phyloP scores from a whole-genome alignment of 2,888 invertebrate species.

The Lapara coniferarum region DNA sequence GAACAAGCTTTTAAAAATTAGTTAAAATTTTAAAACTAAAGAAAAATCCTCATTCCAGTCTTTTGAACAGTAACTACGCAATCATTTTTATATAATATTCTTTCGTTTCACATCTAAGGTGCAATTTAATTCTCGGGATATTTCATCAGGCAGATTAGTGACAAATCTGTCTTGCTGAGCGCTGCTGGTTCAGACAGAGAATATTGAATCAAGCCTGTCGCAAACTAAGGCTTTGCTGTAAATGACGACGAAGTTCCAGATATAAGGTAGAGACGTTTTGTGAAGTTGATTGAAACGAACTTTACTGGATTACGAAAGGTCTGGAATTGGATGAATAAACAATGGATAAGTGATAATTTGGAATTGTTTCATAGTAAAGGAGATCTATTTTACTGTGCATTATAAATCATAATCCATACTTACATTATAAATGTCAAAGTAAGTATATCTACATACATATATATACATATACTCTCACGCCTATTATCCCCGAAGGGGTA shows the following conservation, averaged over 20 bases:
- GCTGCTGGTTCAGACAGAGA: slow-evolving; percentile 2
- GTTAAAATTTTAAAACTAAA: neutral
- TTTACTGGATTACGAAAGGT: too few species aligned
- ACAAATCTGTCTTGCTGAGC: slow-evolving; percentile 23
- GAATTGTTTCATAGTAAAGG: too few species aligned
- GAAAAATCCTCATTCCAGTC: slow-evolving; percentile 16
- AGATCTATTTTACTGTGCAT: too few species aligned
- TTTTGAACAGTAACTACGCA: slow-evolving; percentile 18
- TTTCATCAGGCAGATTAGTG: slow-evolving; percentile 27
- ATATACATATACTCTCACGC: too few species aligned
- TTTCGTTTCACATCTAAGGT: slow-evolving; percentile 29
- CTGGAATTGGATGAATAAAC: too few species aligned
- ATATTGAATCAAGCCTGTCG: slow-evolving; percentile 18
- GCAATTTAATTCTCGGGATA: slow-evolving; percentile 28
- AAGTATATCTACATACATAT: too few species aligned
- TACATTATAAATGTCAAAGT: too few species aligned
- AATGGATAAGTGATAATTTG: too few species aligned
- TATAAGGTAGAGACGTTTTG: neutral
- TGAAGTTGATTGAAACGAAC: neutral
- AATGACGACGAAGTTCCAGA: neutral
- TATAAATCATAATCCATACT: too few species aligned
- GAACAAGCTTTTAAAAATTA: neutral
- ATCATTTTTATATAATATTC: slow-evolving; percentile 25
- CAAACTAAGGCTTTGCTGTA: slow-evolving; percentile 5
- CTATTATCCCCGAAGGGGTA: too few species aligned